Base-by-base conservation (phyloP, 2,888 invertebrate species). In the Alentia gelatinosa region DNA sequence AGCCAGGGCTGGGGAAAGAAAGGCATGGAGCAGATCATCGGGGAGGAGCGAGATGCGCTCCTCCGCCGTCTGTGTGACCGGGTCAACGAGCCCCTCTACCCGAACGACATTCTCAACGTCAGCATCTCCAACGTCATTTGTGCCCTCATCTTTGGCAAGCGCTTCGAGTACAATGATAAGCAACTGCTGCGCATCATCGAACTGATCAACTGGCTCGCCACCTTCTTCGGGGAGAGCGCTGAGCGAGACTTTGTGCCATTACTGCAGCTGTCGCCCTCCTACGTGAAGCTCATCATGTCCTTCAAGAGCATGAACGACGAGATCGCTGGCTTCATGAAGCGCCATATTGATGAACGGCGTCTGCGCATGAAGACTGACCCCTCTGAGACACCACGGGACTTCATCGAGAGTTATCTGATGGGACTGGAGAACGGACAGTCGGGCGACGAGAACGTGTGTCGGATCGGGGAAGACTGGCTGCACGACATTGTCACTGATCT, bases 391-490 rank as follows among this genome's bases (percentile, higher is more conserved):
- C 83, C 83, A 35, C 23, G 83, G n/a, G 83, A 83, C 39, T 83
- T 83, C 39, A 83, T 83, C 5, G 83, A 83, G 40, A 83, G 83
- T 40, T 83, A 83, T 39, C n/a, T 83, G 39, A 83, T 83, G 83
- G 83, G 83, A n/a, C 26, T 83, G 39, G 37, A 68, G 68, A 30
- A 68, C n/a, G 30, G 26, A 1, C 30, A 30, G 33, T 12, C 26
- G 3, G 30, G 30, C 1, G 68, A 68, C n/a, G 35, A 79, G 12
- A 15, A 12, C 39, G 39, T 5, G 15, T 83, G 83, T 33, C 35
- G 75, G 50, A 89, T 89, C n/a, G 40, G n/a, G 30, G 89, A 68
- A n/a, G 89, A 89, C 26, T 89, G 89, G 89, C 37, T 74, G 9
- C 37, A 68, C 15, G 63, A 89, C 63, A 63, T 89, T 23, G n/a